These are phyloP conservation scores for Axea sp. DNA, from an alignment of 2,888 invertebrate species.

Conservation along the genomic window DNA sequence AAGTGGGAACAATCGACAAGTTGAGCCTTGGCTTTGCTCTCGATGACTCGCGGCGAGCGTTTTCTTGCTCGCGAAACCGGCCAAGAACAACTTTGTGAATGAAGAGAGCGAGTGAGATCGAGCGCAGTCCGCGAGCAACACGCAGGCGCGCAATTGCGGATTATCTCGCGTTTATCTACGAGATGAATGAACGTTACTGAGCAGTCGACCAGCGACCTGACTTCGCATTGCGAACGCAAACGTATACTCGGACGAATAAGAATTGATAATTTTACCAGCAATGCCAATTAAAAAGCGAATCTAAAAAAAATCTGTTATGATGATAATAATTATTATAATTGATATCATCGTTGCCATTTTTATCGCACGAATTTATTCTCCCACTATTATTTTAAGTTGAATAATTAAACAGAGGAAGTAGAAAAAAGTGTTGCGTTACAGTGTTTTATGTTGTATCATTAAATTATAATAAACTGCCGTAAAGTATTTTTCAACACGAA, in stretches of 20 bases:
- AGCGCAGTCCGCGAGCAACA: conserved; percentile 8
- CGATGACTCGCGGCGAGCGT: conserved; percentile 45
- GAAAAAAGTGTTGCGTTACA: too few relatives aligned
- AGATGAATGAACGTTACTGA: conserved; percentile 69
- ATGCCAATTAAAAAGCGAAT: conserved; percentile 34
- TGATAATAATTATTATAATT: conserved; percentile 13
- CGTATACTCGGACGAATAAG: conserved; percentile 10
- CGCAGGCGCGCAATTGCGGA: conserved; percentile 67
- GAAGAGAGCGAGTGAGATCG: conserved; percentile 40
- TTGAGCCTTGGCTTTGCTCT: conserved; percentile 45
- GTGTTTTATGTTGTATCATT: too few relatives aligned
- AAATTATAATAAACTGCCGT: too few relatives aligned
- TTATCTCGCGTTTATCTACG: conserved; percentile 68
- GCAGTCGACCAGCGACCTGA: conserved; percentile 37
- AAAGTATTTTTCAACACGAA: too few relatives aligned
- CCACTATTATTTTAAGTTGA: neutral
- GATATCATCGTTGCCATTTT: conserved; percentile 8
- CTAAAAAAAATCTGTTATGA: neutral
- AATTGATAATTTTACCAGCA: conserved; percentile 28
- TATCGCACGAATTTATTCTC: neutral
- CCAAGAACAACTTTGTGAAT: conserved; percentile 61
- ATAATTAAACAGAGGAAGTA: neutral
- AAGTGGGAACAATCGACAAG: conserved; percentile 53
- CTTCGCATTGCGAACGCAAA: conserved; percentile 12
- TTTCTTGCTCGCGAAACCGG: conserved; percentile 30